These are phyloP conservation scores for Drosophila ezoana DNA, from an alignment of 2,888 invertebrate species.

Conservation along the genomic window DNA sequence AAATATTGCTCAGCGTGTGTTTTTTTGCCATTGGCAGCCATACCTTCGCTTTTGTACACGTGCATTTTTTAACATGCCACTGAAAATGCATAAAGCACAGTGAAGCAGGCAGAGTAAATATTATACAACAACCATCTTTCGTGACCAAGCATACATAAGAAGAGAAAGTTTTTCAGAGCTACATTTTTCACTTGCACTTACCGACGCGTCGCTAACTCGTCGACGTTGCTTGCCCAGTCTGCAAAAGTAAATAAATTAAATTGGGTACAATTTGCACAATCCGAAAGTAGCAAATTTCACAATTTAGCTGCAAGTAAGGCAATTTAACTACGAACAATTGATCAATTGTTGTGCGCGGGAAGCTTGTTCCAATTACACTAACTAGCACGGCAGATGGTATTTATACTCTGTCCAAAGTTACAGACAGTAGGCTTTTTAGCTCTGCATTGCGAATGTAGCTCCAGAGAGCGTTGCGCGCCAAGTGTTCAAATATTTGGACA, in stretches of 20 bases:
- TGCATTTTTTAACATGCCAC: constrained; percentile 40
- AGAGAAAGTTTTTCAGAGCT: constrained; percentile 46
- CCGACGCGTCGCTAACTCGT: constrained; percentile 10
- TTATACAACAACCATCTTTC: constrained; percentile 23
- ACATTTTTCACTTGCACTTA: constrained; percentile 18
- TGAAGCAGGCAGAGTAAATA: constrained; percentile 7
- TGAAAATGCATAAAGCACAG: constrained; percentile 10
- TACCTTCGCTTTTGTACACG: constrained; percentile 9
- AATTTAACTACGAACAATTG: constrained; percentile 19
- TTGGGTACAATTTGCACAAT: constrained; percentile 22
- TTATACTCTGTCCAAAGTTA: background rate
- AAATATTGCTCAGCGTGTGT: constrained; percentile 76
- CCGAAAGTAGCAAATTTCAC: constrained; percentile 1
- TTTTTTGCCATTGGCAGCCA: constrained; percentile 5
- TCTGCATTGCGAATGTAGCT: background rate
- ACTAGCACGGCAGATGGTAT: background rate
- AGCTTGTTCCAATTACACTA: constrained; percentile 1
- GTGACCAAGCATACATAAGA: constrained; percentile 31
- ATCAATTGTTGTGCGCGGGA: constrained; percentile 12
- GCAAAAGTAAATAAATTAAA: background rate
- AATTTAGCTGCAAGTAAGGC: background rate
- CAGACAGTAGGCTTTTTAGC: background rate
- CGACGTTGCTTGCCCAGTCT: background rate
- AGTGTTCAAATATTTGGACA: constrained; percentile 30
- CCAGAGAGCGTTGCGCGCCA: constrained; percentile 28